These are phyloP conservation scores for Bursaphelenchus mucronatus DNA, from an alignment of 1,140 invertebrate species.

Conservation along the genomic window DNA sequence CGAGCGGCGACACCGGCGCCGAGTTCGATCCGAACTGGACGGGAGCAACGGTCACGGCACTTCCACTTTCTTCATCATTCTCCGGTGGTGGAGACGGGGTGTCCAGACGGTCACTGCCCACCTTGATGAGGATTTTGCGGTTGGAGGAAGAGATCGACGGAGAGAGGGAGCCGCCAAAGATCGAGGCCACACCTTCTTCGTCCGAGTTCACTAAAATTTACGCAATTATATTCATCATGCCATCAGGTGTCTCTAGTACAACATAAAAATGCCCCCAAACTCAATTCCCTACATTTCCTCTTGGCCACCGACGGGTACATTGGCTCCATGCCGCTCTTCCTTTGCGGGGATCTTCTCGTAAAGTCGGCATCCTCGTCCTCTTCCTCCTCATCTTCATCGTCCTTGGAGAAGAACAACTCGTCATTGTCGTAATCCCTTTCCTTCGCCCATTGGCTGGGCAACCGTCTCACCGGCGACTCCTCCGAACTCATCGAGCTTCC, in stretches of 20 bases:
- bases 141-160: conserved; percentile 27
- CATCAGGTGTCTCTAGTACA: no score
- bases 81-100: conserved; percentile 14
- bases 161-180: conserved; percentile 50
- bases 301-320: conserved; percentile 50
- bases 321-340: conserved; percentile 48
- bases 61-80: not conserved
- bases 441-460: conserved; percentile 41
- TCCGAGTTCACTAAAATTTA: conserved; percentile 42
- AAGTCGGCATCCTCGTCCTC: not conserved
- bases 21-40: conserved; percentile 31
- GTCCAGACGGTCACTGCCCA: conserved; percentile 28
- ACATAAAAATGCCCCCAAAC: no score
- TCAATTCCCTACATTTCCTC: conserved; percentile 30
- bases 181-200: conserved; percentile 42
- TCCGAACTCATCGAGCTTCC: not conserved
- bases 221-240: not conserved
- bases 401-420: conserved; percentile 48
- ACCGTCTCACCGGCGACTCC: not conserved
- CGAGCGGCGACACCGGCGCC: conserved; percentile 17
- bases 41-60: conserved; percentile 1
- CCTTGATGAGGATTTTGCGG: conserved; percentile 51
- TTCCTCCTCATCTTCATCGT: conserved; percentile 45
- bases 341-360: conserved; percentile 36
- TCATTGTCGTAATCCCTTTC: conserved; percentile 50